phyloP scores from a whole-genome alignment of 1,140 invertebrate genomes.

The Brachionus plicatilis region DNA sequence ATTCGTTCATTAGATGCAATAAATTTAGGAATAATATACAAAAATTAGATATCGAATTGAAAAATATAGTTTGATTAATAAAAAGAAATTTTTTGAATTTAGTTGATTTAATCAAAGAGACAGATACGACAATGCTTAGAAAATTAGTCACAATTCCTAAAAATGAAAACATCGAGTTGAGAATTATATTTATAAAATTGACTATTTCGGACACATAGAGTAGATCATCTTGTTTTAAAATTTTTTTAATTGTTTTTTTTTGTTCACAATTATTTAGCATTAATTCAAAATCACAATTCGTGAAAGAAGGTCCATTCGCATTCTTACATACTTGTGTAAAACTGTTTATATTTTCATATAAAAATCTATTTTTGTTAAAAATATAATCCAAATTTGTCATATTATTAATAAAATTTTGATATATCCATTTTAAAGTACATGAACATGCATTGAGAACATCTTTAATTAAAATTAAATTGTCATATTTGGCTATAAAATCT shows the following conservation, averaged over 20 bases:
- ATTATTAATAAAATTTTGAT: neutral
- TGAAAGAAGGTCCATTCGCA: neutral
- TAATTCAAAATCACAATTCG: neutral
- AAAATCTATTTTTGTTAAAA: neutral
- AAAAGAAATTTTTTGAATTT: neutral
- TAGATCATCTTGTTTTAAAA: neutral
- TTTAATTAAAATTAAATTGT: neutral
- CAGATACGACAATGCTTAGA: neutral
- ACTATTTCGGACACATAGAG: neutral
- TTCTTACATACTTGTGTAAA: neutral
- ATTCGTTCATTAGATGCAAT: neutral
- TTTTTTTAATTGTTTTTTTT: neutral
- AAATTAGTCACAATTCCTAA: neutral
- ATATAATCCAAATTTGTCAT: neutral
- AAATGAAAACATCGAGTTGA: neutral
- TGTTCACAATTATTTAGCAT: neutral
- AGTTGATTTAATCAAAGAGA: neutral
- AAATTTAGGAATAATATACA: neutral
- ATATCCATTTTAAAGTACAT: neutral
- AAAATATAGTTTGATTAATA: neutral
- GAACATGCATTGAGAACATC: neutral
- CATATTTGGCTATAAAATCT: neutral
- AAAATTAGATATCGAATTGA: neutral
- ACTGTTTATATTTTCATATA: neutral
- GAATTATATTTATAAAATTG: neutral